These are phyloP conservation scores for Metopolophium dirhodum DNA, from an alignment of 1,140 invertebrate genomes.

Conservation along the genomic window DNA sequence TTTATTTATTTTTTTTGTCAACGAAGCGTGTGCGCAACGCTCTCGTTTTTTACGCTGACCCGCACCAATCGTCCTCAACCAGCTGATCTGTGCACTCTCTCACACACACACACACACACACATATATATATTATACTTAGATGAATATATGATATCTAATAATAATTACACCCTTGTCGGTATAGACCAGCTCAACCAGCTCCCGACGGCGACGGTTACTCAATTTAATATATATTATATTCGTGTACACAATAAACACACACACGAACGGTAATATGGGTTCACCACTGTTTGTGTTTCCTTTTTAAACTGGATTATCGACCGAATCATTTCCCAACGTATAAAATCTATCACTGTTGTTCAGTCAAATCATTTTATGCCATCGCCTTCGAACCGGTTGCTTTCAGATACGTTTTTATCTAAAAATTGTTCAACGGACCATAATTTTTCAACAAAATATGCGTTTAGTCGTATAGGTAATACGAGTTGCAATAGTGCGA, in stretches of 20 bases:
- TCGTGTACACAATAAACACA: not conserved
- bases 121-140: not conserved
- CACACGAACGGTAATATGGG: not conserved
- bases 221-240: constrained; percentile 15
- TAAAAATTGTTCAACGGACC: not conserved
- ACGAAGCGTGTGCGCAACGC: constrained; percentile 24
- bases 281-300: constrained; percentile 21
- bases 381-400: not conserved
- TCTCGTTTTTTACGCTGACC: constrained; percentile 45
- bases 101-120: not conserved
- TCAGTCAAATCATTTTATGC: not conserved
- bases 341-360: constrained; percentile 19
- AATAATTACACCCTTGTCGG: constrained; percentile 15
- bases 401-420: not conserved
- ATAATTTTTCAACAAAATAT: not conserved
- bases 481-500: not conserved
- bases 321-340: constrained; percentile 29
- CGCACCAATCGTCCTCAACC: not conserved
- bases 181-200: not conserved
- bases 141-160: not conserved
- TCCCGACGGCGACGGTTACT: constrained; percentile 36
- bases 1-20: constrained; percentile 39
- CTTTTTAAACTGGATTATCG: constrained; percentile 16
- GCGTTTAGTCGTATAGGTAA: not conserved
- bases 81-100: not conserved